Conservation (phyloP, 2,113 vertebrate species). For the Struthidea cinerea region DNA sequence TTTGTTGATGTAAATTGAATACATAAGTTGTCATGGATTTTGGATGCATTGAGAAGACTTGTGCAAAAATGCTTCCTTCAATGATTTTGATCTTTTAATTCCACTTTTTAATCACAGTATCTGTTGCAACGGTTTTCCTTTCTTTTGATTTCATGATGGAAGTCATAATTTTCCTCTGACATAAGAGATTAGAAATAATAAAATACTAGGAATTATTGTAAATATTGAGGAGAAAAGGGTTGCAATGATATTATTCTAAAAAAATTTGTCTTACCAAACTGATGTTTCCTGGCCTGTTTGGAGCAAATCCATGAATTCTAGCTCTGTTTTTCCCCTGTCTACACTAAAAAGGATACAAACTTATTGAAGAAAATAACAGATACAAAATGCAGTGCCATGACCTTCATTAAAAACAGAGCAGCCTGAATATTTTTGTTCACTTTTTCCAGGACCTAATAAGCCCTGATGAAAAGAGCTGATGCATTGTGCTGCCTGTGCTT, state of each 20-base stretch:
- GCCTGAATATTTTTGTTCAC: conserved; percentile 1
- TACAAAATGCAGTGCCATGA: neutral
- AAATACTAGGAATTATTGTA: neutral
- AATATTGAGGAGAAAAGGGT: neutral
- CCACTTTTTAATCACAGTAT: neutral
- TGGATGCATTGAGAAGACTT: neutral
- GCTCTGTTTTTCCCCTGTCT: neutral
- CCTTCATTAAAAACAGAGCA: neutral
- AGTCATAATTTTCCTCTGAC: neutral
- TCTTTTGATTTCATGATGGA: neutral
- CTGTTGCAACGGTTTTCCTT: neutral
- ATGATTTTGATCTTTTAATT: neutral
- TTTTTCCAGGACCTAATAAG: conserved; percentile 4
- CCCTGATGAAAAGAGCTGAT: neutral
- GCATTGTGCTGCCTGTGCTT: conserved; percentile 11
- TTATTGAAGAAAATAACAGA: neutral
- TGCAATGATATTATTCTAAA: neutral
- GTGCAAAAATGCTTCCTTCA: neutral
- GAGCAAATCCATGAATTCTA: neutral
- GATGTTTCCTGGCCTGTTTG: neutral
- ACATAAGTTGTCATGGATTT: neutral
- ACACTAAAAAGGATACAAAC: neutral
- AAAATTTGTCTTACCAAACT: neutral
- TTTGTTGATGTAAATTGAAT: neutral
- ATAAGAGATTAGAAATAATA: neutral